Conservation (phyloP, 2,797 vertebrate genomes). For the Tiaroga cobitis region DNA sequence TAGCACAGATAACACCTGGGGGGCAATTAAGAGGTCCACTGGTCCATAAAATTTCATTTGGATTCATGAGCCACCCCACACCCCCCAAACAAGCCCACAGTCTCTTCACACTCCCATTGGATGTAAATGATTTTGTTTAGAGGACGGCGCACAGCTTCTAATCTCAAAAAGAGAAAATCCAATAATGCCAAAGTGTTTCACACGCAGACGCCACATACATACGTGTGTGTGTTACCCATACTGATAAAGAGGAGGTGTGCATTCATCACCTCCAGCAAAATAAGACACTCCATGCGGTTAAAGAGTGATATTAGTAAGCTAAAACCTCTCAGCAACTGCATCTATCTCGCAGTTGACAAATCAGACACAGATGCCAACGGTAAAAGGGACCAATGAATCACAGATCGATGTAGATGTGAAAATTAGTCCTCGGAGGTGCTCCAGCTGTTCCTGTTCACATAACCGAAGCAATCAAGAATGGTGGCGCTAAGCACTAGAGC, state of each 20-base stretch:
- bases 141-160: constrained; percentile 61
- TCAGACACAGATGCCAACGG: constrained; percentile 34
- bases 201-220: constrained; percentile 56
- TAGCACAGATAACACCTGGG: constrained; percentile 85
- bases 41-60: constrained; percentile 91
- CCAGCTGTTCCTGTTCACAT: constrained; percentile 51
- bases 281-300: constrained; percentile 22
- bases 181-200: constrained; percentile 43
- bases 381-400: constrained; percentile 46
- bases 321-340: constrained; percentile 7
- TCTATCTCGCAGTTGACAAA: constrained; percentile 39
- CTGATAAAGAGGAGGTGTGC: constrained; percentile 40
- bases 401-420: constrained; percentile 49
- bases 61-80: constrained; percentile 77
- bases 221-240: constrained; percentile 38
- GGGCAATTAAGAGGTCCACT: constrained; percentile 94
- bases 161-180: constrained; percentile 64
- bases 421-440: constrained; percentile 50
- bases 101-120: constrained; percentile 28
- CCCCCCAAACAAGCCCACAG: constrained; percentile 57
- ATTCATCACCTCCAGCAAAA: constrained; percentile 52
- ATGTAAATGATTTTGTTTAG: constrained; percentile 57
- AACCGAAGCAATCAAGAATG: constrained; percentile 31
- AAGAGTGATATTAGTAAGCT: constrained; percentile 29
- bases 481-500: constrained; percentile 29